These are phyloP conservation scores for Sphaerophoria taeniata DNA, from an alignment of 2,888 invertebrate species.

Conservation along the genomic window DNA sequence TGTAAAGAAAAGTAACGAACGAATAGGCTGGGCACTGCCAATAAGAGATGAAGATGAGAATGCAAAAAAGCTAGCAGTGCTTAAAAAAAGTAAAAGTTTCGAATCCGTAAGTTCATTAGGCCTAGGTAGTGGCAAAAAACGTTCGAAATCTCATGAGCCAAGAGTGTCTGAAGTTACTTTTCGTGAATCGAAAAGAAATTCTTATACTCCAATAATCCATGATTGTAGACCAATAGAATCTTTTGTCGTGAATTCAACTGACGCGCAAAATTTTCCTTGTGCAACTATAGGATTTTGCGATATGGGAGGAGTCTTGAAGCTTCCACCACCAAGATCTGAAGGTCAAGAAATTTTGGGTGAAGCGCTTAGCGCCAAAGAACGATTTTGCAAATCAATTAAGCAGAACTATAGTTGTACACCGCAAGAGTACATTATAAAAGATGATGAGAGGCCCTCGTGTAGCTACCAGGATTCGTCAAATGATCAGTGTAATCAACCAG, in stretches of 20 bases:
- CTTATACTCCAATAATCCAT: constrained; percentile 11
- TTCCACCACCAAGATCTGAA: constrained; percentile 29
- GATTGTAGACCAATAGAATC: constrained; percentile 20
- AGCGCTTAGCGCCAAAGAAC: constrained; percentile 40
- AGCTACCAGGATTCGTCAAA: not conserved
- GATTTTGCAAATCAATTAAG: constrained; percentile 44
- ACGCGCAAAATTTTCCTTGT: not conserved
- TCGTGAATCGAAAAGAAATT: not conserved
- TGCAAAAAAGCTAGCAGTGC: not conserved
- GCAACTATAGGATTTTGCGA: not conserved
- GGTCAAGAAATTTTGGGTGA: constrained; percentile 39
- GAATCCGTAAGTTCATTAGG: not conserved
- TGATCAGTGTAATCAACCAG: constrained; percentile 7
- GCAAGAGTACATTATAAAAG: not conserved
- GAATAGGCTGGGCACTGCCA: not conserved
- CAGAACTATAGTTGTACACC: too few relatives aligned
- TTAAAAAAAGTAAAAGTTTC: constrained; percentile 1
- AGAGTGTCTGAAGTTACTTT: not conserved
- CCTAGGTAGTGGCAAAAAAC: not conserved
- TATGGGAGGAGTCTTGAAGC: constrained; percentile 5
- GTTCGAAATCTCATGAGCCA: constrained; percentile 26
- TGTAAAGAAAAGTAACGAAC: not conserved
- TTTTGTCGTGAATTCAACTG: not conserved
- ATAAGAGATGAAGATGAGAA: constrained; percentile 5
- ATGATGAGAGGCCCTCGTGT: not conserved